phyloP scores from a whole-genome alignment of 2,797 vertebrate genomes.

The Chrysocyon brachyurus region DNA sequence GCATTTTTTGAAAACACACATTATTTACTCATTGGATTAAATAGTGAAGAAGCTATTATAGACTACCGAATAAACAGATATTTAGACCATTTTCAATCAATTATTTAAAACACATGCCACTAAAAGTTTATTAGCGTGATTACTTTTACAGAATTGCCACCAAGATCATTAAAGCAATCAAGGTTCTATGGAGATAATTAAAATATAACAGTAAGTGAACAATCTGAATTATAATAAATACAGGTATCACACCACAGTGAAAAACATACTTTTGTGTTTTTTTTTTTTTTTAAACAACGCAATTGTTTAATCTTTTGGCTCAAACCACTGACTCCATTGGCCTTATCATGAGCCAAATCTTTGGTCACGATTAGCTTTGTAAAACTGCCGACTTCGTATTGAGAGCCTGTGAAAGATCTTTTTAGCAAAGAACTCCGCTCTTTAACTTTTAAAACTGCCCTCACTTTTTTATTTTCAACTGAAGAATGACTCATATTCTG shows the following conservation, averaged over 20 bases:
- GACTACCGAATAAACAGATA: slow-evolving; percentile 70
- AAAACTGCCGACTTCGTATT: slow-evolving; percentile 36
- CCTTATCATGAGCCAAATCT: background rate
- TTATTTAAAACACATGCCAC: slow-evolving; percentile 71
- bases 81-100: slow-evolving; percentile 69
- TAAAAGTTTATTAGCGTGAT: slow-evolving; percentile 79
- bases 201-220: slow-evolving; percentile 78
- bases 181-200: slow-evolving; percentile 72
- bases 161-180: slow-evolving; percentile 75
- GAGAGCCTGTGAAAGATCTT: background rate
- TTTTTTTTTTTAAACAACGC: slow-evolving; percentile 9
- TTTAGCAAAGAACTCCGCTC: background rate
- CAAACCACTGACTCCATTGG: background rate
- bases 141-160: slow-evolving; percentile 76
- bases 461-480: slow-evolving; percentile 25
- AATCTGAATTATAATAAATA: slow-evolving; percentile 69
- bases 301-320: slow-evolving; percentile 24
- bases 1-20: slow-evolving; percentile 62
- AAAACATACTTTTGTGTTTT: background rate
- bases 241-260: slow-evolving; percentile 1
- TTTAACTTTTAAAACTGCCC: slow-evolving; percentile 51
- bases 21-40: slow-evolving; percentile 73
- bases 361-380: slow-evolving; percentile 29
- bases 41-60: slow-evolving; percentile 66
- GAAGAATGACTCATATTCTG: background rate